phyloP scores from a whole-genome alignment of 2,797 vertebrate genomes.

The Philypnodon macrostomus region DNA sequence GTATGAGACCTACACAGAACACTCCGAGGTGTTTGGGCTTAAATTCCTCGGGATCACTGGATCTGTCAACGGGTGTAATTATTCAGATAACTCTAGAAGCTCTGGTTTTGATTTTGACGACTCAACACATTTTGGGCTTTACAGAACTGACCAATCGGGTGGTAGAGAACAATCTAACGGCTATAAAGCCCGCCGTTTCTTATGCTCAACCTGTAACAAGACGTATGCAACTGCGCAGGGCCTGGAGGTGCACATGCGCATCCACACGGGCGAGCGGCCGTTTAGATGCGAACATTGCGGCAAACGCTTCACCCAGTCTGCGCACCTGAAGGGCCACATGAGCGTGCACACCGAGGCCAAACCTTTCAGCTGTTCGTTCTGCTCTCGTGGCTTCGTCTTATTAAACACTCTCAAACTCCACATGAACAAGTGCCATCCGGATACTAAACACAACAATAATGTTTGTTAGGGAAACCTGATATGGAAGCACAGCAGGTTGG shows the following conservation, averaged over 20 bases:
- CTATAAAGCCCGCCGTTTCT: slow-evolving; percentile 39
- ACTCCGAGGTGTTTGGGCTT: slow-evolving; percentile 46
- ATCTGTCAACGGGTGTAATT: slow-evolving; percentile 19
- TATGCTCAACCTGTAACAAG: slow-evolving; percentile 57
- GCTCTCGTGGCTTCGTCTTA: slow-evolving; percentile 63
- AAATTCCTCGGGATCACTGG: slow-evolving; percentile 55
- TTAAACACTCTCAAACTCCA: slow-evolving; percentile 66
- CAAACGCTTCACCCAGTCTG: slow-evolving; percentile 71
- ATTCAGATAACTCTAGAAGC: slow-evolving; percentile 37
- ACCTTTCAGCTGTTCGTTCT: slow-evolving; percentile 51
- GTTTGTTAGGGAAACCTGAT: too few species aligned
- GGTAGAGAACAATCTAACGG: background rate
- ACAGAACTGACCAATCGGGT: slow-evolving; percentile 33
- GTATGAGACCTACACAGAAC: background rate
- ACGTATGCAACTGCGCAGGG: slow-evolving; percentile 62
- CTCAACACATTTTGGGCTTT: slow-evolving; percentile 23
- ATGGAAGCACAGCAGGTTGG: too few species aligned
- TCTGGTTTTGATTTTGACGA: slow-evolving; percentile 43
- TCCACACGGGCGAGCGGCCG: slow-evolving; percentile 70
- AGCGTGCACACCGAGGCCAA: slow-evolving; percentile 60
- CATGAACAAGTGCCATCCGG: slow-evolving; percentile 59
- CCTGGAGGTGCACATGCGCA: slow-evolving; percentile 69
- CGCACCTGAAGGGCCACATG: slow-evolving; percentile 69
- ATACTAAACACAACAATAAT: background rate
- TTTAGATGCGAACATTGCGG: slow-evolving; percentile 68